These are phyloP conservation scores for Antrozous pallidus DNA, from an alignment of 2,797 vertebrate genomes.

Conservation along the genomic window DNA sequence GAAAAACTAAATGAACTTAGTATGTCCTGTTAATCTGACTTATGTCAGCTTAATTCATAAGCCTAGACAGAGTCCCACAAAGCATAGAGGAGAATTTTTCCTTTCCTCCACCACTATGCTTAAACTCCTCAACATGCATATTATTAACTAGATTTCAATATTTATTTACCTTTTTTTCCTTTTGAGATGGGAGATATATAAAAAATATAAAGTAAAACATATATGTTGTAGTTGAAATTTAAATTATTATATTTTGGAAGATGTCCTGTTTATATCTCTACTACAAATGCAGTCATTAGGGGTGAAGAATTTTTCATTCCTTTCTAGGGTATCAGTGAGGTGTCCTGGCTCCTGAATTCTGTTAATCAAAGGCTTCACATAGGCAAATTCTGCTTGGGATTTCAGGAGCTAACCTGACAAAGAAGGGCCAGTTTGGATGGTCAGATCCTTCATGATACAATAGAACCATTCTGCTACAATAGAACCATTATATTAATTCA, in stretches of 20 bases:
- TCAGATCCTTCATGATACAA: neutral
- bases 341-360: neutral
- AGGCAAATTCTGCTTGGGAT: neutral
- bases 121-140: neutral
- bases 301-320: neutral
- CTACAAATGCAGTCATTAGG: neutral
- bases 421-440: neutral
- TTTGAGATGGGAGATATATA: neutral
- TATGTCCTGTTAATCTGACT: neutral
- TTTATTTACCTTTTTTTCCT: neutral
- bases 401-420: neutral
- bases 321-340: neutral
- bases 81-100: neutral
- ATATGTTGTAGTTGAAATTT: neutral
- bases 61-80: neutral
- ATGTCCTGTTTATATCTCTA: neutral
- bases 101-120: neutral
- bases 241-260: neutral
- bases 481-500: neutral
- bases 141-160: neutral
- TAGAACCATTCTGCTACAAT: neutral
- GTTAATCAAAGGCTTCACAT: neutral
- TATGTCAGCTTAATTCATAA: neutral
- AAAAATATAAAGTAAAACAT: neutral
- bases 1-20: neutral